Base-by-base conservation (phyloP, 2,113 vertebrate species). In the Puffinus mauretanicus region DNA sequence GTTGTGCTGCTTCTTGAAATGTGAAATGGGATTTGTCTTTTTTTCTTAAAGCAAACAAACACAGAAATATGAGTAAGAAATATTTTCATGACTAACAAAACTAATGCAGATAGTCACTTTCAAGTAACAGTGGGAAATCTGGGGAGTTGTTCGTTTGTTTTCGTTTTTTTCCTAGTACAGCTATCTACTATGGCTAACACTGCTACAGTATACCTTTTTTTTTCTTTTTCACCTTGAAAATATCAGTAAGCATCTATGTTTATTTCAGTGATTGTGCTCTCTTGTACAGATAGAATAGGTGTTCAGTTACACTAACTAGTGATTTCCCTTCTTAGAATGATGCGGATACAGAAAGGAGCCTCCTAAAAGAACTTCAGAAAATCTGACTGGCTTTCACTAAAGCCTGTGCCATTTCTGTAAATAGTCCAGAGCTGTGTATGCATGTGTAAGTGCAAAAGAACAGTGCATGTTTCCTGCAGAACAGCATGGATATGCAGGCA, bases 371-470 rank as follows among this genome's bases (percentile, higher is more conserved):
- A 70, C 71, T 66, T 75, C 36, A 91, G 82, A 72, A 89, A 92
- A 73, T 70, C 70, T 91, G 87, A 89, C 4, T 94, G 67, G 81
- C 81, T 97, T 97, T 95, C 85, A 72, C 85, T 76, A 79, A 90
- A 92, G 86, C 67, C 67, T 91, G 38, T 76, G 85, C 55, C 0
- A 3, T 78, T 95, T 92, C 94, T 97, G 91, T 94, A 89, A 96
- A 97, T 92, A 95, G 92, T 46, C 55, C 61, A 51, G 79, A 11
- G 62, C 77, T 55, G 24, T 84, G 62, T 62, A 24, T 65, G 65
- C 1, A 5, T 71, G 62, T 94, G 46, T 55, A 93, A 90, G 51
- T 71, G 71, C 86, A 95, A 95, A 72, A 85, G 85, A 94, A 80
- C 78, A 51, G 77, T 15, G 58, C 44, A 2, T 26, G 58, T 72